Conservation (phyloP, 2,888 invertebrate genomes). For the Andrena haemorrhoa region DNA sequence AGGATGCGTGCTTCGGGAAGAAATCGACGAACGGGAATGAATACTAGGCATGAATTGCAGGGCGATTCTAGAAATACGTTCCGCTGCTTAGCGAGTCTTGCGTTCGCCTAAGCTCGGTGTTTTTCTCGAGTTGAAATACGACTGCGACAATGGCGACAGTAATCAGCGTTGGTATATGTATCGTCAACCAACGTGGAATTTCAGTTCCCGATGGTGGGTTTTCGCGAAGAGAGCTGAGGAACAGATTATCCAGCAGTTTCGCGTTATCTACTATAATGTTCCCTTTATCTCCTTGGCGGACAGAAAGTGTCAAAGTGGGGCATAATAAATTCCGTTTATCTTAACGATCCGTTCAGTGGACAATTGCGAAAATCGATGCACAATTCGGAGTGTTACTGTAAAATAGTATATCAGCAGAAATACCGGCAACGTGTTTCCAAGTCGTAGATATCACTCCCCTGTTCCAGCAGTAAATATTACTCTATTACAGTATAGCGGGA, state of each 20-base stretch:
- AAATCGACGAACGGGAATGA: conserved; percentile 30
- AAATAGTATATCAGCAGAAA: not conserved
- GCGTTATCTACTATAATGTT: conserved; percentile 24
- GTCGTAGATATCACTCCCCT: too few species aligned
- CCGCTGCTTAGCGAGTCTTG: too few species aligned
- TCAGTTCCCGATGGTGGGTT: not conserved
- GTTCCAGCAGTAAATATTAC: not conserved
- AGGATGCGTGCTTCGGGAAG: conserved; percentile 1
- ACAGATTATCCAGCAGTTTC: conserved; percentile 16
- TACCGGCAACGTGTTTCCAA: not conserved
- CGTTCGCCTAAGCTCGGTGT: not conserved
- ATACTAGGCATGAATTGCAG: too few species aligned
- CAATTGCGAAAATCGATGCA: conserved; percentile 14
- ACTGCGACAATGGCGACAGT: not conserved
- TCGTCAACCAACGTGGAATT: not conserved
- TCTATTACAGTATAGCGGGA: not conserved
- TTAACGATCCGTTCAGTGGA: conserved; percentile 12
- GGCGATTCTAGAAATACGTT: too few species aligned
- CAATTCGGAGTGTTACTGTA: not conserved
- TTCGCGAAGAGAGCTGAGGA: not conserved
- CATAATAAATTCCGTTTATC: conserved; percentile 43
- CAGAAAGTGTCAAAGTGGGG: conserved; percentile 19
- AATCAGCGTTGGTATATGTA: not conserved
- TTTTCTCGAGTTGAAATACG: too few species aligned
- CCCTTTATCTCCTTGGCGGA: conserved; percentile 25